Conservation (phyloP, 2,888 invertebrate genomes). For the Drosophila borealis region DNA sequence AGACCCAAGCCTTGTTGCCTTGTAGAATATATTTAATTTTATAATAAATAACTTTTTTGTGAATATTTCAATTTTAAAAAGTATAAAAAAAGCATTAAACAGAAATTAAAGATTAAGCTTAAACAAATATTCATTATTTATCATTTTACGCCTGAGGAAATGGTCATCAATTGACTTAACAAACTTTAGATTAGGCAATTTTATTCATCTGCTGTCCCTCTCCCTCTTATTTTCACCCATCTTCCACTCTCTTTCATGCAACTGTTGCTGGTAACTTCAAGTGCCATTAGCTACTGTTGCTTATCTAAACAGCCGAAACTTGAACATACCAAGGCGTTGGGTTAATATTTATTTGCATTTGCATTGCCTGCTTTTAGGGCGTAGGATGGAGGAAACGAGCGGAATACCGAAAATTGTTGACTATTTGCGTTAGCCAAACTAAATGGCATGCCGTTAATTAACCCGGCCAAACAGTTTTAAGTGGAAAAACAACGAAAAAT, state of each 20-base stretch:
- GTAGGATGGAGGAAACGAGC: not conserved
- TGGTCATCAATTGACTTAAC: constrained; percentile 2
- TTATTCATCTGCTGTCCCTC: not conserved
- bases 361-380: constrained; percentile 20
- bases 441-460: constrained; percentile 63
- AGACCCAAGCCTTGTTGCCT: no score
- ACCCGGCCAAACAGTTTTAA: constrained; percentile 61
- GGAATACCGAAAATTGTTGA: constrained; percentile 51
- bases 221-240: no score
- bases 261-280: constrained; percentile 2
- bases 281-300: constrained; percentile 25
- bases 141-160: not conserved
- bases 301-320: constrained; percentile 49
- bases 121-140: not conserved
- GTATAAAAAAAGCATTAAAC: no score
- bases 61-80: no score
- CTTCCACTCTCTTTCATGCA: not conserved
- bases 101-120: not conserved
- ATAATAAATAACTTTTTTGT: no score
- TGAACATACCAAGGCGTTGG: constrained; percentile 33
- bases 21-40: no score
- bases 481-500: constrained; percentile 61
- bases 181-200: not conserved
- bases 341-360: constrained; percentile 53
- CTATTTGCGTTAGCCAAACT: constrained; percentile 44